Percentiles rank a stretch among this genome's conserved stretches.
Conservation (phyloP, 2,888 invertebrate species). For the Xestobium rufovillosum region DNA sequence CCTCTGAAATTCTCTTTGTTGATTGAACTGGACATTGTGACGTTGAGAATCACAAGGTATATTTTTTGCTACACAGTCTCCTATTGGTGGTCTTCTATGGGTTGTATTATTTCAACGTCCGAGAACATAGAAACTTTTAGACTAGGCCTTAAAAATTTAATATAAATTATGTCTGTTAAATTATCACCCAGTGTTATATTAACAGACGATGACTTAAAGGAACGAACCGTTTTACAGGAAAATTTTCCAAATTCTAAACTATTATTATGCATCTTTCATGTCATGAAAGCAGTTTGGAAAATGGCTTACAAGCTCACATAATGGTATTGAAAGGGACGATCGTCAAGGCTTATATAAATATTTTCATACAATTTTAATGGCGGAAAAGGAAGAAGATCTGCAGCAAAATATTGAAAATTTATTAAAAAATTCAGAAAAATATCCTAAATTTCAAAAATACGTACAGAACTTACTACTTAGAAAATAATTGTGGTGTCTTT, state of each 20-base stretch:
- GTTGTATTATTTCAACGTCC: slow-evolving; percentile 8
- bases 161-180: slow-evolving; percentile 13
- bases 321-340: slow-evolving; percentile 8
- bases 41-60: slow-evolving; percentile 14
- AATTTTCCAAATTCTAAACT: slow-evolving; percentile 14
- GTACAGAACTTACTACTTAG: no score
- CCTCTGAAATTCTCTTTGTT: slow-evolving; percentile 10
- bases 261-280: slow-evolving; percentile 14
- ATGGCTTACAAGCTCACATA: slow-evolving; percentile 1
- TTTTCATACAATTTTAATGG: slow-evolving; percentile 11
- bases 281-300: slow-evolving; percentile 14
- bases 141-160: slow-evolving; percentile 6
- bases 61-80: slow-evolving; percentile 15
- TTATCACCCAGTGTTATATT: slow-evolving; percentile 13
- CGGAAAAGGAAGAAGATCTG: slow-evolving; percentile 7
- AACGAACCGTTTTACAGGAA: slow-evolving; percentile 11
- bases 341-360: slow-evolving; percentile 8
- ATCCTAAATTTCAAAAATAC: slow-evolving; percentile 14
- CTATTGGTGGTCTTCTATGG: slow-evolving; percentile 13
- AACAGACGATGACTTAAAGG: slow-evolving; percentile 16
- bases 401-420: slow-evolving; percentile 5
- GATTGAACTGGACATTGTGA: slow-evolving; percentile 14
- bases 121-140: slow-evolving; percentile 11
- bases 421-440: no score
- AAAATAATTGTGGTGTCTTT: no score